Evolutionary conservation across 1,140 invertebrate species (phyloP), one percentile per base, ranked within the genome.

Genomic region (Psilanteris sp.): DNA sequence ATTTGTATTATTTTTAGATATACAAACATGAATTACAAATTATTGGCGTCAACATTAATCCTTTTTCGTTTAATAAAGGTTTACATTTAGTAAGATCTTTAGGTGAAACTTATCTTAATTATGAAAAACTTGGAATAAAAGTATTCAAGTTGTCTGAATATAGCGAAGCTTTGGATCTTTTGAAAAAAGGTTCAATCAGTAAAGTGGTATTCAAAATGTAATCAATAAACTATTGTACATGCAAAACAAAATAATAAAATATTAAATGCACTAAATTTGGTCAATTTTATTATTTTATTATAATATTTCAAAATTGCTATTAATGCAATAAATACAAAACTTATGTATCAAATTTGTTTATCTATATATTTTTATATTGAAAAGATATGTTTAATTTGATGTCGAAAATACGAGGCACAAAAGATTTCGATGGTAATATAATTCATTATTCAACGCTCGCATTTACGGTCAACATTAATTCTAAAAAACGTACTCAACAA

Each of bases 151-250:
- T 94, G 10, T 89, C 90, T 0, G 84, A 92, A 44, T 92, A 92
- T 64, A 71, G 90, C 39, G 81, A 90, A 18, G 92, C 92, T 0
- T 52, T 94, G 0, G 82, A 89, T 0, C 85, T 87, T 2, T 74
- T 94, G 5, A 91, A 91, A 50, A 85, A 83, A 5, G 92, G 92
- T 1, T 79, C 79, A 0, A 91, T 93, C 26, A 90, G 92, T 1
- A 94, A 94, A 80, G 92, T 90, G 1, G 79, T 93, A 15, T 93
- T 94, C 70, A 92, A 92, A 81, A 68, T 92, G 2, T 83, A 61
- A 81, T n/a, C 13, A 11, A 39, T 34, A 1, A 0, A n/a, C n/a
- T n/a, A n/a, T n/a, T n/a, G n/a, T n/a, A n/a, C n/a, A n/a, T n/a
- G n/a, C n/a, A n/a, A 31, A 27, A 1, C 8, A 16, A 11, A 36